Percentiles rank a stretch among this genome's conserved stretches.
Conservation (phyloP, 2,888 invertebrate genomes). For the Portevinia maculata region DNA sequence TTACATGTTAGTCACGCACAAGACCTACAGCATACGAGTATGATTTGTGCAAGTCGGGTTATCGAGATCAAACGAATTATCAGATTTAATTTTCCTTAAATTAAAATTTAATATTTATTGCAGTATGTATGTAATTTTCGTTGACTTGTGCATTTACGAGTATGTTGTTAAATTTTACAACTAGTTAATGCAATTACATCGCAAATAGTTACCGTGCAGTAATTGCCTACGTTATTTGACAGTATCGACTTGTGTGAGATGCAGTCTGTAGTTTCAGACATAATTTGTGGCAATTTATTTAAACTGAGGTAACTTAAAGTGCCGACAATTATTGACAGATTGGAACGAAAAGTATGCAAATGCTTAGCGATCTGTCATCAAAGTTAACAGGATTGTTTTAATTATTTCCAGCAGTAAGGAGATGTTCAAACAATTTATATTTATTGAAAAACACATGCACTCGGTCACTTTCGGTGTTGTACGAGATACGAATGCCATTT, state of each 20-base stretch:
- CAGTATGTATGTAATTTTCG: background rate
- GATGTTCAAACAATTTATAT: too few species aligned
- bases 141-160: background rate
- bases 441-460: too few species aligned
- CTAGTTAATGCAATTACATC: background rate
- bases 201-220: background rate
- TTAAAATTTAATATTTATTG: background rate
- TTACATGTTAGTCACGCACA: background rate
- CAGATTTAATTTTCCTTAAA: background rate
- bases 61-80: background rate
- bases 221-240: background rate
- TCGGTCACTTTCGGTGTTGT: background rate
- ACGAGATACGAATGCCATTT: background rate
- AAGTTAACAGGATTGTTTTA: too few species aligned
- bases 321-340: too few species aligned
- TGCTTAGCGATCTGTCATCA: too few species aligned
- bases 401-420: too few species aligned
- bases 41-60: background rate
- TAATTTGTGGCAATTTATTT: slow-evolving; percentile 1
- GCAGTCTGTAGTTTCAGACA: background rate
- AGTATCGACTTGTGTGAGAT: background rate
- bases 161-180: background rate
- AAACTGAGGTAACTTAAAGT: too few species aligned
- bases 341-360: too few species aligned
- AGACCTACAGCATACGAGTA: too few species aligned